phyloP scores from a whole-genome alignment of 2,113 vertebrate species.

The Gopherus flavomarginatus region DNA sequence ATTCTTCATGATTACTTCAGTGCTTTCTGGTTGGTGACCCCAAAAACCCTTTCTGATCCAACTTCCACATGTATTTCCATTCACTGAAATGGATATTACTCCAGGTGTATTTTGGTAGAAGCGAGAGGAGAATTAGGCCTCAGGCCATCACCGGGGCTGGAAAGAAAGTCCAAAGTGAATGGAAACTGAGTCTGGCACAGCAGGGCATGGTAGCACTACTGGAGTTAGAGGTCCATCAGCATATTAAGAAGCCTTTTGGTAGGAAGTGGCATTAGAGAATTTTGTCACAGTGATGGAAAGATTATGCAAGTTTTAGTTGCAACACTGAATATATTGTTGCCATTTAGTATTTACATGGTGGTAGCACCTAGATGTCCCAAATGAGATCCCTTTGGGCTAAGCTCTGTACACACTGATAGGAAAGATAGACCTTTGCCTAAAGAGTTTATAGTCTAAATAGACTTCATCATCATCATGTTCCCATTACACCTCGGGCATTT shows the following conservation, averaged over 20 bases:
- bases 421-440: neutral
- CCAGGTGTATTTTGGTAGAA: neutral
- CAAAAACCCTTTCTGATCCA: slow-evolving; percentile 4
- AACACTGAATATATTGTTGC: neutral
- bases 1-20: slow-evolving; percentile 74
- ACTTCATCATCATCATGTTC: no score
- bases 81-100: slow-evolving; percentile 16
- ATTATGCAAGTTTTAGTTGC: neutral
- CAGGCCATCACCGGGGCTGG: neutral
- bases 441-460: neutral
- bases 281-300: neutral
- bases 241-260: neutral
- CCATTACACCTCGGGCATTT: no score
- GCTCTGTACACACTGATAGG: neutral
- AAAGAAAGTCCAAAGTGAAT: slow-evolving; percentile 14
- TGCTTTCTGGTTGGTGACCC: slow-evolving; percentile 69
- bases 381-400: neutral
- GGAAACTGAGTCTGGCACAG: neutral
- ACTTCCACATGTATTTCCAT: slow-evolving; percentile 36
- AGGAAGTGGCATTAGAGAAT: neutral
- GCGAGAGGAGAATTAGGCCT: neutral
- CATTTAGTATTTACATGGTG: neutral
- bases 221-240: neutral
- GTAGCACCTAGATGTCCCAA: fast-evolving
- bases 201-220: neutral